Percentiles rank a stretch among this genome's conserved stretches.
phyloP scores from a whole-genome alignment of 2,888 invertebrate species.

The Zhengitettix transpicula region DNA sequence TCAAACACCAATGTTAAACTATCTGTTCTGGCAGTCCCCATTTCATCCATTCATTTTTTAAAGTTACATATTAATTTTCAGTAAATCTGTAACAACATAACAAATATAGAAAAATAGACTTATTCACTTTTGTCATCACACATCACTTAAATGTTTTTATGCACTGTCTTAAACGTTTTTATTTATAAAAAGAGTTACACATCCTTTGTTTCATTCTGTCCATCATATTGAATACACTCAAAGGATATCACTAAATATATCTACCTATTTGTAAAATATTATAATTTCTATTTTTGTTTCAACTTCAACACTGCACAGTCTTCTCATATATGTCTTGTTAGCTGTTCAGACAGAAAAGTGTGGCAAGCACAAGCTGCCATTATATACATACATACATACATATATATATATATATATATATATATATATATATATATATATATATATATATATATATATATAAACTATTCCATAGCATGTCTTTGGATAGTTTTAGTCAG shows the following conservation, averaged over 20 bases:
- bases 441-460: neutral
- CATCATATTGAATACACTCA: no score
- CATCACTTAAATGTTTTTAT: constrained; percentile 5
- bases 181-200: no score
- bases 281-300: no score
- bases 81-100: constrained; percentile 14
- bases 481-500: no score
- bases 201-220: no score
- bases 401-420: neutral
- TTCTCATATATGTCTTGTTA: neutral
- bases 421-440: neutral
- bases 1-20: no score
- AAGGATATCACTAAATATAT: no score
- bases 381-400: neutral
- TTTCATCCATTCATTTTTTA: constrained; percentile 1
- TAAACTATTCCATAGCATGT: neutral
- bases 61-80: constrained; percentile 3
- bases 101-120: constrained; percentile 16
- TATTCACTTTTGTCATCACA: constrained; percentile 4
- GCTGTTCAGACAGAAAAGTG: no score
- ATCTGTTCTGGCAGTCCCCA: neutral
- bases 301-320: no score
- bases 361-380: neutral
- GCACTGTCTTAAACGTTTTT: neutral
- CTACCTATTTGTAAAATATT: no score